Conservation (phyloP, 1,140 invertebrate genomes). For the Radopholus similis region DNA sequence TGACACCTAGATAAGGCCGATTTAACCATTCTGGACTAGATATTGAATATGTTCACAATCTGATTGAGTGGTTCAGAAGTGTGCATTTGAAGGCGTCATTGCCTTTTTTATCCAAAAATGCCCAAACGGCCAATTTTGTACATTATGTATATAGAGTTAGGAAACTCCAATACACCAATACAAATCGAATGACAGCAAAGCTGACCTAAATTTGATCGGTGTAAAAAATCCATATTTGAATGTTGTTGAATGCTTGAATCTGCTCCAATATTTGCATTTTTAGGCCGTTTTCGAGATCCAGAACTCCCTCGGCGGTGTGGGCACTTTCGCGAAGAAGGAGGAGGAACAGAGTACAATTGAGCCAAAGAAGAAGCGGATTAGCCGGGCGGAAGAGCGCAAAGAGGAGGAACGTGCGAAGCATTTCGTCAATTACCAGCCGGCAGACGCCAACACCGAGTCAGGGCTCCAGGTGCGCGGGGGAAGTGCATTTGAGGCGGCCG, state of each 20-base stretch:
- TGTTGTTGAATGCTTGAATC: no score
- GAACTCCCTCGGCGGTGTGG: constrained; percentile 1
- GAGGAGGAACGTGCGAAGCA: constrained; percentile 69
- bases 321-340: constrained; percentile 61
- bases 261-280: constrained; percentile 50
- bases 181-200: no score
- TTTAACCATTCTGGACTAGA: no score
- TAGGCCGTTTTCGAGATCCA: constrained; percentile 88
- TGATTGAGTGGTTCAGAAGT: no score
- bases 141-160: no score
- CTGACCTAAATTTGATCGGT: no score
- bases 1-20: no score
- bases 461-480: constrained; percentile 33
- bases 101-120: not conserved
- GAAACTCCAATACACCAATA: no score
- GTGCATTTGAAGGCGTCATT: no score
- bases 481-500: constrained; percentile 69
- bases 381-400: constrained; percentile 6
- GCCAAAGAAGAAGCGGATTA: not conserved
- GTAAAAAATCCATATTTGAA: no score
- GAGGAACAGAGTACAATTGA: constrained; percentile 34
- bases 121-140: no score
- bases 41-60: no score
- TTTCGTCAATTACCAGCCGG: constrained; percentile 79
- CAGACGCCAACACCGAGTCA: constrained; percentile 77